phyloP scores from a whole-genome alignment of 2,797 vertebrate genomes.

The Clarias platycephalus region DNA sequence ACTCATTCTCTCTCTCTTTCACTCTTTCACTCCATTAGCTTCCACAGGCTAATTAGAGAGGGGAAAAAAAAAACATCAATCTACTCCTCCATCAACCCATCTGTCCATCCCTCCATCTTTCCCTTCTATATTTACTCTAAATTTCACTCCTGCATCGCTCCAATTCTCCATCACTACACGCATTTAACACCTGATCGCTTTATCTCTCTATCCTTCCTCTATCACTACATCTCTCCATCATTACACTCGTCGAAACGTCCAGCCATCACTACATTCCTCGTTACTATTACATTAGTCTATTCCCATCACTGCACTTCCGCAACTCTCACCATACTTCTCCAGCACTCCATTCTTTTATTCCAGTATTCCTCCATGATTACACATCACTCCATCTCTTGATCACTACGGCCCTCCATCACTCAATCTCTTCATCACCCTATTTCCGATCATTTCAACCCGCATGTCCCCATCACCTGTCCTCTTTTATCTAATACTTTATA shows the following conservation, averaged over 20 bases:
- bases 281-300: too few species aligned
- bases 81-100: background rate
- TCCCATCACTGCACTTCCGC: too few species aligned
- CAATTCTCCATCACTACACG: background rate
- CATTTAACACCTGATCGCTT: too few species aligned
- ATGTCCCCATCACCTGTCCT: background rate
- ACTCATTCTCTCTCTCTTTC: constrained; percentile 81
- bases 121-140: background rate
- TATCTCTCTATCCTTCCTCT: background rate
- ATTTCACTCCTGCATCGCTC: background rate
- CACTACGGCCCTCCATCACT: background rate
- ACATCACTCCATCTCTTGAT: background rate
- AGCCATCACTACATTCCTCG: background rate
- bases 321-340: too few species aligned
- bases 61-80: background rate
- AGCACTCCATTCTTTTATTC: background rate
- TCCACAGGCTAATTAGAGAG: constrained; percentile 88
- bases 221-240: too few species aligned
- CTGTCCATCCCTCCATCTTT: background rate
- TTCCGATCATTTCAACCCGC: background rate
- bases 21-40: constrained; percentile 93
- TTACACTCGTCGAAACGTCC: too few species aligned
- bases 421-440: background rate
- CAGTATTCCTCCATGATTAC: background rate
- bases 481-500: background rate